A percentile compares a stretch with the other conserved stretches of the same genome.
These are phyloP conservation scores for Eptatretus atami DNA, from an alignment of 2,797 vertebrate genomes.

Conservation along the genomic window DNA sequence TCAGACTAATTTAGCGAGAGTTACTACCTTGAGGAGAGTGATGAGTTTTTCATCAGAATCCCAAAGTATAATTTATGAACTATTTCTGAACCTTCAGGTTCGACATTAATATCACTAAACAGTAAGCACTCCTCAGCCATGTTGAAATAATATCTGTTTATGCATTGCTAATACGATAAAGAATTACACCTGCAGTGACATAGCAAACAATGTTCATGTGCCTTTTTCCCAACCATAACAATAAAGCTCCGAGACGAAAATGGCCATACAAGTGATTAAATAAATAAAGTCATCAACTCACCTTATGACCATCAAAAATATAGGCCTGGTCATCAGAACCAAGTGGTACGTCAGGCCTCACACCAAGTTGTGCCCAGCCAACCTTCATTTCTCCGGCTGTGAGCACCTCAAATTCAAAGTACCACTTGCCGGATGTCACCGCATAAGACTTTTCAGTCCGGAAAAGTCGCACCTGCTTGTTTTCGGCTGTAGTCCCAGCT, in stretches of 20 bases:
- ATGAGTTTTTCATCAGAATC: no score
- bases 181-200: not conserved
- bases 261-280: constrained; percentile 5
- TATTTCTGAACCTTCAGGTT: no score
- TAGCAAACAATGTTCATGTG: not conserved
- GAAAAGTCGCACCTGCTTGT: constrained; percentile 28
- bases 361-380: constrained; percentile 55
- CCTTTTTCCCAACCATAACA: constrained; percentile 7
- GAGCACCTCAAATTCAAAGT: constrained; percentile 61
- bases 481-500: no score
- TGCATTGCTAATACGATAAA: constrained; percentile 7
- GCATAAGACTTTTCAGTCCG: constrained; percentile 60
- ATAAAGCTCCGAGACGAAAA: constrained; percentile 7
- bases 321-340: constrained; percentile 64
- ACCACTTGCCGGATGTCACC: constrained; percentile 58
- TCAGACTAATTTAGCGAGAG: no score
- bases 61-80: no score
- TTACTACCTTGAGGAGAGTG: no score
- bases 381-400: constrained; percentile 64
- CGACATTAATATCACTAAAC: not conserved
- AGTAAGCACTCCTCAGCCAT: not conserved
- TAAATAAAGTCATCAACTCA: constrained; percentile 12
- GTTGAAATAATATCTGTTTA: not conserved
- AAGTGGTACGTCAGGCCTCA: constrained; percentile 50
- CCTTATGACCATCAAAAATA: constrained; percentile 77